Conservation (phyloP, 1,140 invertebrate species). For the Drosophila ironensis region DNA sequence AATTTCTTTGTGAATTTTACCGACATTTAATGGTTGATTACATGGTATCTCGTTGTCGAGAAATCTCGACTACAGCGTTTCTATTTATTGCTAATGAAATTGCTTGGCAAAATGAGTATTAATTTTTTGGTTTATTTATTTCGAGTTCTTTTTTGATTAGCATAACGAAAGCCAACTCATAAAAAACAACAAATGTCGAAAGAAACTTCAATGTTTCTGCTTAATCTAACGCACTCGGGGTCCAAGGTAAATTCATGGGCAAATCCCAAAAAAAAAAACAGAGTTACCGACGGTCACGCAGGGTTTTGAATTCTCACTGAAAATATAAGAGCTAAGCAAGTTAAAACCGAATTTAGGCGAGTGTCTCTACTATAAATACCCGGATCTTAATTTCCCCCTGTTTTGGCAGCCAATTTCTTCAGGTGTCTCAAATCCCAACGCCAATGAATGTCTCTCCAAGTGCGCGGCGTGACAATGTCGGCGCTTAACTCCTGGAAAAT, state of each 20-base stretch:
- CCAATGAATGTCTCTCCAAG: constrained; percentile 27
- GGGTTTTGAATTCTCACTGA: constrained; percentile 2
- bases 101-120: constrained; percentile 53
- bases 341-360: too few species aligned
- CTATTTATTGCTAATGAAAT: constrained; percentile 71
- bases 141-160: constrained; percentile 18
- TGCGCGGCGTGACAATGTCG: constrained; percentile 26
- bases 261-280: neutral
- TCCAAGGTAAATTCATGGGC: constrained; percentile 15
- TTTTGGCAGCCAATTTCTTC: too few species aligned
- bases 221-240: constrained; percentile 16
- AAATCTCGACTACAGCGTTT: too few species aligned
- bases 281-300: constrained; percentile 4
- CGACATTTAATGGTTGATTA: too few species aligned
- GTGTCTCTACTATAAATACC: too few species aligned
- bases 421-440: constrained; percentile 27
- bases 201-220: constrained; percentile 24
- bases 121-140: constrained; percentile 25
- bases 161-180: constrained; percentile 19
- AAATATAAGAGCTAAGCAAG: too few species aligned
- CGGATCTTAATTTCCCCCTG: neutral
- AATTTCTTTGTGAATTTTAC: too few species aligned
- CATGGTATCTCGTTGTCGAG: too few species aligned
- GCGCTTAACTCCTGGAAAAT: constrained; percentile 60
- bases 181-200: constrained; percentile 30